A percentile compares a stretch with the other conserved stretches of the same genome.
Conservation (phyloP, 2,797 vertebrate genomes). For the Microctenopoma lineatum region DNA sequence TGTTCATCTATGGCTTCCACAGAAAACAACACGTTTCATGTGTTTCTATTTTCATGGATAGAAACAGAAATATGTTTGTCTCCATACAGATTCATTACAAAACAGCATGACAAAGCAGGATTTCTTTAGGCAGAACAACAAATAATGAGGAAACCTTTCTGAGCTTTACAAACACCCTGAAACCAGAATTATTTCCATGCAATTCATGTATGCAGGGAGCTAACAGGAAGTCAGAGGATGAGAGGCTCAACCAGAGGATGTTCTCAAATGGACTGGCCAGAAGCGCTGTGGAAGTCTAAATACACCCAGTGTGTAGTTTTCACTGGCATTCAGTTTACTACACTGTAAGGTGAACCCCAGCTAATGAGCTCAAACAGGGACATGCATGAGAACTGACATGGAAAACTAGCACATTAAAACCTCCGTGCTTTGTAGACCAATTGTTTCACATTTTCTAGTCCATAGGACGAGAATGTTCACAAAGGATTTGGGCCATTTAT, state of each 20-base stretch:
- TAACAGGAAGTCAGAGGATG: slow-evolving; percentile 35
- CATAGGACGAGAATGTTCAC: not conserved
- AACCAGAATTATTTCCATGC: slow-evolving; percentile 11
- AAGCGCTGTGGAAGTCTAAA: not conserved
- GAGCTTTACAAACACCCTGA: not conserved
- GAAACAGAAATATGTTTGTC: too few relatives aligned
- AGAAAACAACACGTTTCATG: not conserved
- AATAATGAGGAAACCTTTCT: not conserved
- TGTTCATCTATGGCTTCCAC: not conserved
- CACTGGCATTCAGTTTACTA: not conserved
- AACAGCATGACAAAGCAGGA: not conserved
- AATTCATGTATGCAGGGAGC: slow-evolving; percentile 2
- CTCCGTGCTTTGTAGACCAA: not conserved
- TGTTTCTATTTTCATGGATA: not conserved
- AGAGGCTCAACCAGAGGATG: slow-evolving; percentile 7
- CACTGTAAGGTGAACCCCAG: not conserved
- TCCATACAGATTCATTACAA: not conserved
- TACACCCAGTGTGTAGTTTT: not conserved
- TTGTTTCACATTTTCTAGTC: not conserved
- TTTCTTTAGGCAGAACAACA: not conserved
- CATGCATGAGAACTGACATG: not conserved
- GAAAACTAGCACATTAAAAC: not conserved
- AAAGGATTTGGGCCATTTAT: not conserved
- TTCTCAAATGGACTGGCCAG: not conserved
- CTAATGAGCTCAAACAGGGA: not conserved